phyloP scores from a whole-genome alignment of 1,140 invertebrate species.

The Cydia strobilella region DNA sequence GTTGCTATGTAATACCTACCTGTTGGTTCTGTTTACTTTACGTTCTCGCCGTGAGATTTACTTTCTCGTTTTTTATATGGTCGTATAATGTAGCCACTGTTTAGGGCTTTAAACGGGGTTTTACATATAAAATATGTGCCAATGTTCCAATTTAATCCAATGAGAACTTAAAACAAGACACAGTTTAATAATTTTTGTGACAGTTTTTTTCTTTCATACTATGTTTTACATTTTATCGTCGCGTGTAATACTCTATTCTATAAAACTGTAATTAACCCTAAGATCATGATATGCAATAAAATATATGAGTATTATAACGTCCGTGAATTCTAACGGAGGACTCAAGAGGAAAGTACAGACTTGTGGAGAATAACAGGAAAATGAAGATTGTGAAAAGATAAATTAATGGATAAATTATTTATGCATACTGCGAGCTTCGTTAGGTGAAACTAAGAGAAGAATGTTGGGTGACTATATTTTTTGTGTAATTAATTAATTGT shows the following conservation, averaged over 20 bases:
- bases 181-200: background rate
- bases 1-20: too few relatives aligned
- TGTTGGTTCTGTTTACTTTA: too few relatives aligned
- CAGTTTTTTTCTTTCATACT: background rate
- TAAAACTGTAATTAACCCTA: too few relatives aligned
- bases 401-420: background rate
- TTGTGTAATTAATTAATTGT: background rate
- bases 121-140: too few relatives aligned
- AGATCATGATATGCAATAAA: too few relatives aligned
- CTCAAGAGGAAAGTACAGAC: background rate
- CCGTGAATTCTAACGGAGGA: background rate
- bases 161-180: too few relatives aligned
- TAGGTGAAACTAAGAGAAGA: background rate
- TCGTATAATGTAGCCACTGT: background rate
- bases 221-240: background rate
- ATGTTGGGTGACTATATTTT: background rate
- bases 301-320: too few relatives aligned
- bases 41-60: background rate
- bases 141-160: too few relatives aligned
- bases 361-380: background rate
- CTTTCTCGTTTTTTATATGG: background rate
- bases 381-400: background rate
- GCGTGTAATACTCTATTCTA: background rate
- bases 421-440: too few relatives aligned
- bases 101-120: too few relatives aligned